phyloP scores from a whole-genome alignment of 2,797 vertebrate species.

The Sebastes paucispinis region DNA sequence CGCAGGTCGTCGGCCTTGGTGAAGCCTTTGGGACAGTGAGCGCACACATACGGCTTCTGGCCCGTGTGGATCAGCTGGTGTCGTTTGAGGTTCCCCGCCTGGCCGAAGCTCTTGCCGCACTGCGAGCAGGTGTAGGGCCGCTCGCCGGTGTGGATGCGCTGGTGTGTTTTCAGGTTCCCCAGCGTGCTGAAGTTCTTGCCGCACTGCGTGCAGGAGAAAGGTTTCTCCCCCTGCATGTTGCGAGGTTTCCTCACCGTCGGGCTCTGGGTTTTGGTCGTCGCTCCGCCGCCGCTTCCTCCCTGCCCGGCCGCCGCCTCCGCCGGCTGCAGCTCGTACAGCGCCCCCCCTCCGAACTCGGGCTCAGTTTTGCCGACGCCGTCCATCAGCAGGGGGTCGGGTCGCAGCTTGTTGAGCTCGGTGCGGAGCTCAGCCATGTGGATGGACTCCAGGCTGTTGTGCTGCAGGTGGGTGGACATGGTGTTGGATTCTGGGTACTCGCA shows the following conservation, averaged over 20 bases:
- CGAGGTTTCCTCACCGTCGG: conserved; percentile 73
- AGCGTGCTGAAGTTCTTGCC: conserved; percentile 86
- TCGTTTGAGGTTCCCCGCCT: conserved; percentile 84
- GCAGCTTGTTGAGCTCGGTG: conserved; percentile 83
- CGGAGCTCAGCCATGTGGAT: conserved; percentile 86
- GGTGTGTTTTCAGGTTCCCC: conserved; percentile 86
- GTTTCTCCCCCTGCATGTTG: conserved; percentile 83
- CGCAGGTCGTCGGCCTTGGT: conserved; percentile 85
- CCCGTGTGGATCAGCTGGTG: conserved; percentile 87
- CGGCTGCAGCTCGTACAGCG: conserved; percentile 72
- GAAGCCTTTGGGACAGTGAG: conserved; percentile 85
- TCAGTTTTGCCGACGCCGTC: conserved; percentile 77
- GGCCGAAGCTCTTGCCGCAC: conserved; percentile 86
- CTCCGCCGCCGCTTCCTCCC: background rate
- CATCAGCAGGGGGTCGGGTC: conserved; percentile 73
- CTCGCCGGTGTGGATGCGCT: conserved; percentile 85
- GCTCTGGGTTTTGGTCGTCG: conserved; percentile 32
- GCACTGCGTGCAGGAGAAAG: conserved; percentile 83
- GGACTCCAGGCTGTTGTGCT: conserved; percentile 80
- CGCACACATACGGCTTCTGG: conserved; percentile 84
- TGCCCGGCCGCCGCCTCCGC: background rate
- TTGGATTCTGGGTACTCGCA: conserved; percentile 72
- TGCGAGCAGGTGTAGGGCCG: conserved; percentile 84
- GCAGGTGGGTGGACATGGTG: conserved; percentile 68
- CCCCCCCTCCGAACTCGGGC: conserved; percentile 60